Evolutionary conservation across 2,797 vertebrate species (phyloP).

Genomic region (Liparis tanakae): DNA sequence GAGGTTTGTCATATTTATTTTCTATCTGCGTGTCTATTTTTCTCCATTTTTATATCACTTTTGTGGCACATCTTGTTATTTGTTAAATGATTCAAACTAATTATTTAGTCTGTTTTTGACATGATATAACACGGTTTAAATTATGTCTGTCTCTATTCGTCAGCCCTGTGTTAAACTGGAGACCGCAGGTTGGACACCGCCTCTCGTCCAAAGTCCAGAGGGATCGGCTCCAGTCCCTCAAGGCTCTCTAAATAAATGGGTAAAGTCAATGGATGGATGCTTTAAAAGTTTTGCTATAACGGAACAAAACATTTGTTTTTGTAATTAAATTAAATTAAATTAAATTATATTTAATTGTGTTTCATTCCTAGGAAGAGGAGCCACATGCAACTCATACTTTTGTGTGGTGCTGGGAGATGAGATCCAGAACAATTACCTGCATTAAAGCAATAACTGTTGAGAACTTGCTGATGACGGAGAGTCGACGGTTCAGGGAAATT

Average conservation of each 20-base stretch:
- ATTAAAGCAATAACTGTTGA: slow-evolving; percentile 31
- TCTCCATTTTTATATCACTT: background rate
- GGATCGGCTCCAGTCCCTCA: background rate
- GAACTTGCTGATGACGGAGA: slow-evolving; percentile 37
- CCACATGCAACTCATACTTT: slow-evolving; percentile 38
- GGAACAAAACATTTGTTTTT: background rate
- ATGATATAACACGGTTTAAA: background rate
- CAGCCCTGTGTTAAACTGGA: background rate
- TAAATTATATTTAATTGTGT: background rate
- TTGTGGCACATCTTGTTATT: background rate
- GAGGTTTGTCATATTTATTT: slow-evolving; percentile 2
- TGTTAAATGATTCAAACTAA: background rate
- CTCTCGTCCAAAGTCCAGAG: background rate
- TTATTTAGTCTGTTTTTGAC: no score
- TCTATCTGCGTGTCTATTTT: background rate
- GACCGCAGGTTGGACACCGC: background rate
- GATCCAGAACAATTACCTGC: background rate
- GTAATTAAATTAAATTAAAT: background rate
- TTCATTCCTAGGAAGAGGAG: slow-evolving; percentile 13
- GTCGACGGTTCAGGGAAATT: rapidly evolving
- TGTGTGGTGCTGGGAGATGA: rapidly evolving
- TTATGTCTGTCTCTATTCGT: background rate
- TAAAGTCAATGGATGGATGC: background rate
- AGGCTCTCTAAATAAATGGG: background rate
- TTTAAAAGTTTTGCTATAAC: background rate